Evolutionary conservation across 2,113 vertebrate genomes (phyloP).

Genomic region (Saguinus midas): DNA sequence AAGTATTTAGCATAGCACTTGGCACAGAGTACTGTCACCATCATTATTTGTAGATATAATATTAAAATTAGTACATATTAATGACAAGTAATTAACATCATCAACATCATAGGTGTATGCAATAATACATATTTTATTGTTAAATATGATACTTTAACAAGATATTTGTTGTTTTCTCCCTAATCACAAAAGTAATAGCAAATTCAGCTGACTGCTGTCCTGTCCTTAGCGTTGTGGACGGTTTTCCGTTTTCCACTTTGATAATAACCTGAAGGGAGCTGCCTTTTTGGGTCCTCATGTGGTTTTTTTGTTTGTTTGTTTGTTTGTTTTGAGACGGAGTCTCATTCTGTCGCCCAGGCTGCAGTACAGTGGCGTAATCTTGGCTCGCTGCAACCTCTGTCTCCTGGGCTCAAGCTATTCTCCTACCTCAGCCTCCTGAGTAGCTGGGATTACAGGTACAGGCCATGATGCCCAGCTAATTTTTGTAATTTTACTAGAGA

Average conservation of each 20-base stretch:
- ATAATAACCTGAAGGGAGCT: background rate
- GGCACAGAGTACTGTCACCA: background rate
- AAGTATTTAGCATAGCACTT: background rate
- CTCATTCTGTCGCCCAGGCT: no score
- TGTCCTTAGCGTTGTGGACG: background rate
- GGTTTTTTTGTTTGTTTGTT: no score
- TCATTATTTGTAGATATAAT: background rate
- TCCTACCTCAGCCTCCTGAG: no score
- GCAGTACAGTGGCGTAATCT: no score
- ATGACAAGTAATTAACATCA: background rate
- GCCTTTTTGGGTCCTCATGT: background rate
- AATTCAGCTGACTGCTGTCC: background rate
- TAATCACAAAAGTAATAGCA: background rate
- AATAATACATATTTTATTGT: background rate
- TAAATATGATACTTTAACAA: background rate
- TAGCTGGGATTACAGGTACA: no score
- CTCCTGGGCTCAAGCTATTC: no score
- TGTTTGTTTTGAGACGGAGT: no score
- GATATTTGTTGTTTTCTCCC: background rate
- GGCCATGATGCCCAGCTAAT: no score
- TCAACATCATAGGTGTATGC: background rate
- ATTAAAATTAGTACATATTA: background rate
- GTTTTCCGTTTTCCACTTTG: background rate
- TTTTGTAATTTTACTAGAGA: no score
- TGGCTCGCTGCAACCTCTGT: no score